Percentiles rank a stretch among this genome's conserved stretches.
Conservation (phyloP, 2,797 vertebrate genomes). For the Falco concolor region DNA sequence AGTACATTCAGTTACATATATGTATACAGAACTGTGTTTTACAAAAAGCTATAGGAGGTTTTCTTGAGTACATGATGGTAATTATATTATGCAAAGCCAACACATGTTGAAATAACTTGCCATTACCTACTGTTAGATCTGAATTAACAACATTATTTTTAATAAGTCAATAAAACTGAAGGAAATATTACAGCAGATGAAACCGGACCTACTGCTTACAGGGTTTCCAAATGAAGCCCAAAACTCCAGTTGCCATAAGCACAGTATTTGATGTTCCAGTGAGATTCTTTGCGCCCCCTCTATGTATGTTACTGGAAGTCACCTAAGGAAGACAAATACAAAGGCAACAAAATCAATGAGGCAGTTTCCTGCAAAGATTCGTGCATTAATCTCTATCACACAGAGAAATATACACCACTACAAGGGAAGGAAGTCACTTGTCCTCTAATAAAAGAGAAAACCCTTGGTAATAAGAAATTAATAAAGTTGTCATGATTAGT, state of each 20-base stretch:
- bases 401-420: constrained; percentile 68
- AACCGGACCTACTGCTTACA: constrained; percentile 39
- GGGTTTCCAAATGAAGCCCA: constrained; percentile 69
- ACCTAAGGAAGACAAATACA: constrained; percentile 80
- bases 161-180: not conserved
- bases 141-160: constrained; percentile 14
- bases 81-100: not conserved
- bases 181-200: not conserved
- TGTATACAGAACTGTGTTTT: not conserved
- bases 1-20: not conserved
- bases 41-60: not conserved
- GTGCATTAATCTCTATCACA: constrained; percentile 79
- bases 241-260: constrained; percentile 51
- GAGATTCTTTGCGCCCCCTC: constrained; percentile 72
- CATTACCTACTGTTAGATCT: not conserved
- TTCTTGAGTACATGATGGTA: not conserved
- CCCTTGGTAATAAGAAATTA: constrained; percentile 77
- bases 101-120: not conserved
- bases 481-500: constrained; percentile 79
- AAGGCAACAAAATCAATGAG: constrained; percentile 80
- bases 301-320: constrained; percentile 78
- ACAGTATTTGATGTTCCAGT: constrained; percentile 68
- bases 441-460: constrained; percentile 80
- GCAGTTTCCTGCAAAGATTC: constrained; percentile 76
- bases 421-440: constrained; percentile 76